A percentile compares a stretch with the other conserved stretches of the same genome.
Evolutionary conservation across 2,888 invertebrate species (phyloP).

Genomic region (Drosophila kanekoi): DNA sequence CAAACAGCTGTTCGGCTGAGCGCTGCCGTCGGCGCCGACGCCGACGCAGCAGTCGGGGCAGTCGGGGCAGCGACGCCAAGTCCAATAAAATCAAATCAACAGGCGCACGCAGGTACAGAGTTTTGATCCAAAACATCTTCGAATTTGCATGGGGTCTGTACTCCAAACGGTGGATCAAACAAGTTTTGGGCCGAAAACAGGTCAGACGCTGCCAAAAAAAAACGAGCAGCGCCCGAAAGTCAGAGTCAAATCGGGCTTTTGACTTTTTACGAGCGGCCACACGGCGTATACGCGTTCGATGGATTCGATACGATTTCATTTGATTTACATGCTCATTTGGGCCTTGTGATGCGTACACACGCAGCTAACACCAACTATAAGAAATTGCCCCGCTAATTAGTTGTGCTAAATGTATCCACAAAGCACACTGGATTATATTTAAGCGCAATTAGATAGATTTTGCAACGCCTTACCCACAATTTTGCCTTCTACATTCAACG

Average conservation of each 20-base stretch:
- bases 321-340: constrained; percentile 68
- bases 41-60: not conserved
- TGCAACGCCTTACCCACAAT: constrained; percentile 6
- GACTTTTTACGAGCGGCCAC: constrained; percentile 53
- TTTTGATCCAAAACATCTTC: constrained; percentile 9
- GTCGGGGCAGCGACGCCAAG: constrained; percentile 10
- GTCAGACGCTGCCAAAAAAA: constrained; percentile 48
- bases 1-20: constrained; percentile 66
- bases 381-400: constrained; percentile 43
- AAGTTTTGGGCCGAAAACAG: constrained; percentile 47
- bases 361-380: constrained; percentile 5
- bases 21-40: constrained; percentile 24
- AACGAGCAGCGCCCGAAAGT: constrained; percentile 21
- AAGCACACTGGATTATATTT: not conserved
- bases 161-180: constrained; percentile 22
- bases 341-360: constrained; percentile 58
- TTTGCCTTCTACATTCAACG: constrained; percentile 6
- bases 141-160: constrained; percentile 16
- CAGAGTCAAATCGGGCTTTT: constrained; percentile 25
- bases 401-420: constrained; percentile 28
- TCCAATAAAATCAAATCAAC: constrained; percentile 46
- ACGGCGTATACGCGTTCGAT: constrained; percentile 60
- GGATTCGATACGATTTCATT: constrained; percentile 76
- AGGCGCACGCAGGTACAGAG: constrained; percentile 35
- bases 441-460: not conserved